Conservation (phyloP, 2,113 vertebrate species). For the Turnix velox region DNA sequence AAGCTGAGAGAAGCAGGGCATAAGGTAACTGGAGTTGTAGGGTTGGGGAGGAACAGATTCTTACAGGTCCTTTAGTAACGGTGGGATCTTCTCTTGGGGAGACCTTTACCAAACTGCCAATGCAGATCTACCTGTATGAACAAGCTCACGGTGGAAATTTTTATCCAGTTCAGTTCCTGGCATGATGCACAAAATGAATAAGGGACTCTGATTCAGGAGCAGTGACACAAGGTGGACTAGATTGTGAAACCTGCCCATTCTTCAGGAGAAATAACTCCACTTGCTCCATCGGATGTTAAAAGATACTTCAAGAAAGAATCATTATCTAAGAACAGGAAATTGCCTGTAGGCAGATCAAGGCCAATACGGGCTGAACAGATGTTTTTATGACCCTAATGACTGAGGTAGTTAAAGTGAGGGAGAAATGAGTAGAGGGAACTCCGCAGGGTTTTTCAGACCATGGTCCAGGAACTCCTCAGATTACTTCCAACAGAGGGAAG, state of each 20-base stretch:
- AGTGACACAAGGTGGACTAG: not conserved
- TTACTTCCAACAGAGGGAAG: not conserved
- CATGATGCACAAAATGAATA: not conserved
- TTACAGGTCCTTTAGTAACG: rapidly evolving
- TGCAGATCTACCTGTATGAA: not conserved
- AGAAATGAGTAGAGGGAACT: not conserved
- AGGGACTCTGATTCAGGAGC: not conserved
- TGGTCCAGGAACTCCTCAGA: not conserved
- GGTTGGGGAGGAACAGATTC: not conserved
- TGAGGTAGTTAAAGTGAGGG: not conserved
- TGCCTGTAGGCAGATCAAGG: not conserved
- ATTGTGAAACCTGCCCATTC: not conserved
- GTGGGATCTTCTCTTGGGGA: not conserved
- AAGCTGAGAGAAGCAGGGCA: not conserved
- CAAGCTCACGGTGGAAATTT: not conserved
- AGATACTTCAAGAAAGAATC: not conserved
- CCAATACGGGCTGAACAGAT: not conserved
- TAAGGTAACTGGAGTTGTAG: not conserved
- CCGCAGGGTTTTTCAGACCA: not conserved
- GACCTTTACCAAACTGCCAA: not conserved
- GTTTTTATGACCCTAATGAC: not conserved
- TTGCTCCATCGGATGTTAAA: not conserved
- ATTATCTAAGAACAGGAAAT: not conserved
- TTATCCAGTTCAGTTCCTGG: not conserved
- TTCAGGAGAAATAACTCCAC: not conserved